phyloP scores from a whole-genome alignment of 2,888 invertebrate species.

The Schrankia costaestrigalis region DNA sequence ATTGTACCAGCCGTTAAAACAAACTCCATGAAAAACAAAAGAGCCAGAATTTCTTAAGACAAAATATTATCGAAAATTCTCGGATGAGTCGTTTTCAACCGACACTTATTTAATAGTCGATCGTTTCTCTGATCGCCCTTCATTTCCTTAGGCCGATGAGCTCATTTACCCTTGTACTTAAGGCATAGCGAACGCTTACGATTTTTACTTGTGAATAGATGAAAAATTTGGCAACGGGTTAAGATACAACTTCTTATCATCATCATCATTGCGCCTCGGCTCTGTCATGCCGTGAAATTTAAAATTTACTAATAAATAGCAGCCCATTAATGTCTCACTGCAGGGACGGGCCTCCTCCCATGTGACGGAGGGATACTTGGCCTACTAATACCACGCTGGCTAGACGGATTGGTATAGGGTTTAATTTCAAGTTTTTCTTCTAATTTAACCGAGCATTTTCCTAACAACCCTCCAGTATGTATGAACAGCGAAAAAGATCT shows the following conservation, averaged over 20 bases:
- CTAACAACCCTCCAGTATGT: no score
- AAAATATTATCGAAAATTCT: slow-evolving; percentile 31
- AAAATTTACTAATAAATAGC: no score
- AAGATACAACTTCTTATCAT: not conserved
- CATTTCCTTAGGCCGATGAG: slow-evolving; percentile 61
- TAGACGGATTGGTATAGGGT: no score
- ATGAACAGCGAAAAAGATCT: not conserved
- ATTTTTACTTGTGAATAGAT: not conserved
- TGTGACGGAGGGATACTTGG: no score
- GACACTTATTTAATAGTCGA: slow-evolving; percentile 60
- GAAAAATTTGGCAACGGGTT: not conserved
- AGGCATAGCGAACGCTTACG: slow-evolving; percentile 8
- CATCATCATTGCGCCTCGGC: not conserved
- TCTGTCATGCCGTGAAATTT: no score
- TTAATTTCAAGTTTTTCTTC: no score
- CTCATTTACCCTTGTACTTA: slow-evolving; percentile 50
- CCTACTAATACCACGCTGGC: no score
- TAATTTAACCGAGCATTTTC: no score
- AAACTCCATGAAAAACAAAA: slow-evolving; percentile 31
- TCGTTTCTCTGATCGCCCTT: slow-evolving; percentile 61
- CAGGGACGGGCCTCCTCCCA: no score
- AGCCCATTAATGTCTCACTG: no score
- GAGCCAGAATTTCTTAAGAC: slow-evolving; percentile 13
- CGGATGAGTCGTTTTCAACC: slow-evolving; percentile 29
- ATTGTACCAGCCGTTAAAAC: slow-evolving; percentile 22